phyloP scores from a whole-genome alignment of 2,888 invertebrate species.

The Mesoligia furuncula region DNA sequence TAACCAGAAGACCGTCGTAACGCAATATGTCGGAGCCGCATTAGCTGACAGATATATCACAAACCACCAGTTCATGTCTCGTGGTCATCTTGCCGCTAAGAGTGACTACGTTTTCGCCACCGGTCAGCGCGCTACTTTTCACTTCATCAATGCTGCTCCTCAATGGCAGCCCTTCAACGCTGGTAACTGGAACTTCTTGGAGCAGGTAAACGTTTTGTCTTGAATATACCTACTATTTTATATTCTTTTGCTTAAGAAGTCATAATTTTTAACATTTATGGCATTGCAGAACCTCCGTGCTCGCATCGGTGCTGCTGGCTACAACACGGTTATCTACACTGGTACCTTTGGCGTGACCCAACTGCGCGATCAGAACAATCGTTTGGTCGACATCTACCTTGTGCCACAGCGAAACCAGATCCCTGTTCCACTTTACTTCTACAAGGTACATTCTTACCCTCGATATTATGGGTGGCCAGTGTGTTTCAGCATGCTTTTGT shows the following conservation, averaged over 20 bases:
- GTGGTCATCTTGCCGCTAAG: constrained; percentile 92
- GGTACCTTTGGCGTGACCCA: constrained; percentile 91
- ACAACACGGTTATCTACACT: constrained; percentile 88
- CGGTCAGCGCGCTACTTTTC: constrained; percentile 91
- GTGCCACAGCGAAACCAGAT: constrained; percentile 78
- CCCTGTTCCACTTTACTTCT: constrained; percentile 86
- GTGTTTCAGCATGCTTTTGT: neutral
- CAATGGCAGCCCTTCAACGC: constrained; percentile 92
- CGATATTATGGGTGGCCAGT: neutral
- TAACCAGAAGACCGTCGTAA: constrained; percentile 77
- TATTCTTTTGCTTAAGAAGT: too few relatives aligned
- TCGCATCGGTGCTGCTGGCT: constrained; percentile 80
- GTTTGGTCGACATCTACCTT: constrained; percentile 83
- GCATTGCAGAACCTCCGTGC: constrained; percentile 78
- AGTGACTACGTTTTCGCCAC: constrained; percentile 91
- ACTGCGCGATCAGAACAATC: constrained; percentile 86
- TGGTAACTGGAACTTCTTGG: constrained; percentile 90
- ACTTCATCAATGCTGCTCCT: constrained; percentile 92
- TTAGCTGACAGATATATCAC: constrained; percentile 87
- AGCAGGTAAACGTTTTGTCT: constrained; percentile 72
- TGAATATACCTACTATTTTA: neutral
- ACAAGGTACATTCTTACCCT: constrained; percentile 77
- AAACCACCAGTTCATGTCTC: constrained; percentile 84
- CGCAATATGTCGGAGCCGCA: constrained; percentile 75
- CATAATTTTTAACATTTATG: neutral